Evolutionary conservation across 2,113 vertebrate species (phyloP).

Genomic region (Porphyrio hochstetteri): DNA sequence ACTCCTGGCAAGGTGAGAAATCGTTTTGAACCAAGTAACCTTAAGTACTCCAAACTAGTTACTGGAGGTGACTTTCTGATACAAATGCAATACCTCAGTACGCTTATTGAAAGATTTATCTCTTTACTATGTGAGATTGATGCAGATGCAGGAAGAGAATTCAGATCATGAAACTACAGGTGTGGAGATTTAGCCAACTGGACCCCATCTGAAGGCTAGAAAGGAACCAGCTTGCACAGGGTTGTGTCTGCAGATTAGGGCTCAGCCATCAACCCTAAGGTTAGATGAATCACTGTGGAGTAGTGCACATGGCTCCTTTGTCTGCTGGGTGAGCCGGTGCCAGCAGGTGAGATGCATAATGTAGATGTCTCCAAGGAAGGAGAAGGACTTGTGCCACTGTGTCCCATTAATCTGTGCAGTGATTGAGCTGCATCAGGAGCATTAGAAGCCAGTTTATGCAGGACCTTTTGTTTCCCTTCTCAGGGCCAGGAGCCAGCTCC

Average conservation of each 20-base stretch:
- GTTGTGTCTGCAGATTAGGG: not conserved
- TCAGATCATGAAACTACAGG: not conserved
- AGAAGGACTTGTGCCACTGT: not conserved
- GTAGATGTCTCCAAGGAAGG: not conserved
- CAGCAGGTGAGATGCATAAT: accelerated
- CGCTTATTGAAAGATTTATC: not conserved
- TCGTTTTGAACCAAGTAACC: not conserved
- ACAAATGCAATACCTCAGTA: not conserved
- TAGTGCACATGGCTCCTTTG: not conserved
- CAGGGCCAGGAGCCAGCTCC: not conserved
- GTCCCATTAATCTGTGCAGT: not conserved
- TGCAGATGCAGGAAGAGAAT: not conserved
- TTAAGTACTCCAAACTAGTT: not conserved
- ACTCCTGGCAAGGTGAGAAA: not conserved
- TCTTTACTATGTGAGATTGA: not conserved
- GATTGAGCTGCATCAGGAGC: not conserved
- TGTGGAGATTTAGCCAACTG: not conserved
- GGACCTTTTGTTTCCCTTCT: not conserved
- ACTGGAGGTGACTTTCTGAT: not conserved
- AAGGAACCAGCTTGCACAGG: not conserved
- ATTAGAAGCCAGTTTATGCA: not conserved
- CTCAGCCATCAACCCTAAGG: not conserved
- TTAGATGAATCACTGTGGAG: not conserved
- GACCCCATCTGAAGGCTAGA: not conserved
- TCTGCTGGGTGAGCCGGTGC: not conserved